Evolutionary conservation across 1,140 invertebrate genomes (phyloP).

Genomic region (Lordiphosa clarofinis): DNA sequence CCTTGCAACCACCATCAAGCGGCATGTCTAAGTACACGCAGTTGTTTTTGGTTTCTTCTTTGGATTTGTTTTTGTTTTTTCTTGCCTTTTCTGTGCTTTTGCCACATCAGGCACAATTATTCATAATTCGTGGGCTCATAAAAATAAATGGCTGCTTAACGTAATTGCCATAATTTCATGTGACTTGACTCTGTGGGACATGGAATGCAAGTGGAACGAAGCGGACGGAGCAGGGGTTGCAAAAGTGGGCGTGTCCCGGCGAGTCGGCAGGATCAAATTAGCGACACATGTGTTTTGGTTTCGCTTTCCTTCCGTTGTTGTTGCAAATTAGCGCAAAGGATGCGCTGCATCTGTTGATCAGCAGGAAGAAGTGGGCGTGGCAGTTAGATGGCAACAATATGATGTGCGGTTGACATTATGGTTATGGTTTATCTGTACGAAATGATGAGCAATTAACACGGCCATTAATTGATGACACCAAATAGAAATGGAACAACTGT

Average conservation of each 20-base stretch:
- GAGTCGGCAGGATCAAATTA: slow-evolving; percentile 29
- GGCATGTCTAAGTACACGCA: background rate
- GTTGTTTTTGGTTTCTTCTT: slow-evolving; percentile 24
- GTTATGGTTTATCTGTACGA: slow-evolving; percentile 53
- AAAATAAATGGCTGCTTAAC: slow-evolving; percentile 77
- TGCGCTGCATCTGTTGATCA: slow-evolving; percentile 66
- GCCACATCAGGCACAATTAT: no score
- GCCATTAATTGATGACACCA: slow-evolving; percentile 39
- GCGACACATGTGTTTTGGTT: slow-evolving; percentile 52
- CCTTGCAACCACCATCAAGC: background rate
- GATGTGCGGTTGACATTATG: slow-evolving; percentile 45
- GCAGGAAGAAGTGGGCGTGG: slow-evolving; percentile 50
- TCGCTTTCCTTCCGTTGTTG: background rate
- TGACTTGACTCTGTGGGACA: slow-evolving; percentile 53
- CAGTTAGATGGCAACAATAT: slow-evolving; percentile 37
- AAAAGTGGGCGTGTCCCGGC: slow-evolving; percentile 56
- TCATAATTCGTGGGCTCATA: slow-evolving; percentile 76
- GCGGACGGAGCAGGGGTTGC: slow-evolving; percentile 1
- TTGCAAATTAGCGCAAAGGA: slow-evolving; percentile 44
- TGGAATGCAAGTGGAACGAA: slow-evolving; percentile 5
- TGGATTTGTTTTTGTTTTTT: background rate
- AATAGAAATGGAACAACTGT: slow-evolving; percentile 66
- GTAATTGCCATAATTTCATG: slow-evolving; percentile 75
- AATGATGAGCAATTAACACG: slow-evolving; percentile 67
- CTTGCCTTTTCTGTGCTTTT: slow-evolving; percentile 7